A percentile compares a stretch with the other conserved stretches of the same genome.
Evolutionary conservation across 30 jellyfish, hydroid and myxozoan species (phyloP).

Genomic region (Mastigias papua): DNA sequence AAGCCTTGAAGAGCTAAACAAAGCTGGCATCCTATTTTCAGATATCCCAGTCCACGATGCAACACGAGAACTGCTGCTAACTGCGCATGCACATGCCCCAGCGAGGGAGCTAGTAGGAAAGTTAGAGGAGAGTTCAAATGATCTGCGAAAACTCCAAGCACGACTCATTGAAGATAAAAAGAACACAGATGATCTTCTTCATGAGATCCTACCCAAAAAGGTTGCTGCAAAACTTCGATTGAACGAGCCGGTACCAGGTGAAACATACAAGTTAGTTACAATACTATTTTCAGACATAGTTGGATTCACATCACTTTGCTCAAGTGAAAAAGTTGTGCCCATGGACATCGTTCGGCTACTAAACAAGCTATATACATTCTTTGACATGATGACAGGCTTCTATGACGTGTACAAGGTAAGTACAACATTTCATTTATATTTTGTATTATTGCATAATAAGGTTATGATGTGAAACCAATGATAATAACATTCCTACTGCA

Average conservation of each 20-base stretch:
- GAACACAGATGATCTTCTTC: slow-evolving; percentile 81
- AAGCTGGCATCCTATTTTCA: slow-evolving; percentile 62
- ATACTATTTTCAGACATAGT: slow-evolving; percentile 85
- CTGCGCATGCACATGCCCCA: slow-evolving; percentile 82
- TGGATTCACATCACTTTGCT: slow-evolving; percentile 91
- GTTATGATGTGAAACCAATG: no score
- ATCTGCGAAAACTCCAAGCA: slow-evolving; percentile 65
- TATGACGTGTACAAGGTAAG: slow-evolving; percentile 90
- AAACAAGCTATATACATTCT: slow-evolving; percentile 82
- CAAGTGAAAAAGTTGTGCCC: slow-evolving; percentile 86
- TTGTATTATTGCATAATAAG: no score
- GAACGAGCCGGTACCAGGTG: slow-evolving; percentile 90
- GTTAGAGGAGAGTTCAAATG: slow-evolving; percentile 78
- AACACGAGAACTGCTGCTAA: slow-evolving; percentile 80
- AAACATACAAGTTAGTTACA: slow-evolving; percentile 75
- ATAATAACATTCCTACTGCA: no score
- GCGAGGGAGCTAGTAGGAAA: slow-evolving; percentile 80
- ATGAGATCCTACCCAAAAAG: slow-evolving; percentile 77
- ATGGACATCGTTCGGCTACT: slow-evolving; percentile 87
- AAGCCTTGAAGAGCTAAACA: slow-evolving; percentile 63
- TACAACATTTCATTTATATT: background rate
- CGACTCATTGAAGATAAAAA: slow-evolving; percentile 79
- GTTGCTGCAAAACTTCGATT: slow-evolving; percentile 84
- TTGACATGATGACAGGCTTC: slow-evolving; percentile 80
- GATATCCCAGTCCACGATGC: slow-evolving; percentile 91